Conservation (phyloP, 1,140 invertebrate species). For the Drosophila eugracilis region DNA sequence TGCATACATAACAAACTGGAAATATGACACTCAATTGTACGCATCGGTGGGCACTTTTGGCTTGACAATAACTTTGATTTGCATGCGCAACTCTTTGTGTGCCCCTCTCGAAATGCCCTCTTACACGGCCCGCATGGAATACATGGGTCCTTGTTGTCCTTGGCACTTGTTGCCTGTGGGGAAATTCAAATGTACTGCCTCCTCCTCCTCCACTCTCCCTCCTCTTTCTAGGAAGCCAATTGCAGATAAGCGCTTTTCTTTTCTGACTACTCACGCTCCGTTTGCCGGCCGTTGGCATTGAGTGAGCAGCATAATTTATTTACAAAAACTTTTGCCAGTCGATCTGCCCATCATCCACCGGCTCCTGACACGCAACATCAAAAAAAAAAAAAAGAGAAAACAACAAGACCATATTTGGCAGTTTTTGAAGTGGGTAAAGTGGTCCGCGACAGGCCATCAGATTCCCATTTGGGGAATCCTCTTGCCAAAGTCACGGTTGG, state of each 20-base stretch:
- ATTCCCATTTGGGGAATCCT: constrained; percentile 32
- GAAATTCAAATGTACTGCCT: constrained; percentile 76
- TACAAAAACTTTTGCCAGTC: constrained; percentile 62
- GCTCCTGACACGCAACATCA: constrained; percentile 54
- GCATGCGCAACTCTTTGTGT: constrained; percentile 45
- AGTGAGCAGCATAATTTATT: constrained; percentile 62
- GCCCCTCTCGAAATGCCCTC: background rate
- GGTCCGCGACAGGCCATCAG: constrained; percentile 34
- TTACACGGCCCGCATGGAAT: constrained; percentile 47
- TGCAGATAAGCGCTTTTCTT: constrained; percentile 79
- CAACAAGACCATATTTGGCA: constrained; percentile 25
- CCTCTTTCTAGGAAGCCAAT: constrained; percentile 74
- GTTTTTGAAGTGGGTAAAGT: constrained; percentile 66
- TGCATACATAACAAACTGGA: constrained; percentile 71
- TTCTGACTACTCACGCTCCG: constrained; percentile 47
- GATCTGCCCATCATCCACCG: constrained; percentile 36
- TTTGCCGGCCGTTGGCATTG: constrained; percentile 61
- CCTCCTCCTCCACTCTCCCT: too few species aligned
- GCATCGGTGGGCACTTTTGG: constrained; percentile 76
- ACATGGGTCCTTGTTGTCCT: background rate
- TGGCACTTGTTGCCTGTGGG: constrained; percentile 73
- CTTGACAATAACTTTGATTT: constrained; percentile 81
- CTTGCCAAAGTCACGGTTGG: background rate
- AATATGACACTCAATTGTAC: constrained; percentile 83
- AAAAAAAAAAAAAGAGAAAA: constrained; percentile 6